These are phyloP conservation scores for Gallinago undulata DNA, from an alignment of 2,113 vertebrate genomes.

Conservation along the genomic window DNA sequence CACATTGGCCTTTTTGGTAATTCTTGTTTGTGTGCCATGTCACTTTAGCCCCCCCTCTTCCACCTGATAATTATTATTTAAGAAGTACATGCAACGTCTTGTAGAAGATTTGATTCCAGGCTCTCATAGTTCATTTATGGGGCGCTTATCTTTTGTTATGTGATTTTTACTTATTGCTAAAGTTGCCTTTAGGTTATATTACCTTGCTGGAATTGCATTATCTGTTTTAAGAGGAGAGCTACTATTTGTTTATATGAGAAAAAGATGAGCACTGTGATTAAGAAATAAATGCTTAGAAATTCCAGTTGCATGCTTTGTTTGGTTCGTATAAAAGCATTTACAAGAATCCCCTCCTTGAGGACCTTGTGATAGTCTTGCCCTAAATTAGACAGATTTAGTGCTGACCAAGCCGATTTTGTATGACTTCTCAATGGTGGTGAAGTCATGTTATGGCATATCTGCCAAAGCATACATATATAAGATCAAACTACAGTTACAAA, in stretches of 20 bases:
- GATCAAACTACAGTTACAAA: neutral
- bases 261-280: neutral
- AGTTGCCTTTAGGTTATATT: neutral
- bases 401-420: neutral
- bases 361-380: neutral
- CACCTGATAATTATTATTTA: neutral
- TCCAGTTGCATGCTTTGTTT: neutral
- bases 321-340: neutral
- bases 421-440: neutral
- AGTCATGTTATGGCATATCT: neutral
- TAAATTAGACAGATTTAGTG: neutral
- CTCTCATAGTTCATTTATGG: rapidly evolving
- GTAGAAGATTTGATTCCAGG: neutral
- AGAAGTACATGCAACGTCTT: neutral
- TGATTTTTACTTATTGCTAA: neutral
- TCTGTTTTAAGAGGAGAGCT: neutral
- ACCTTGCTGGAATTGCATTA: neutral
- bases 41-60: neutral
- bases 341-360: neutral
- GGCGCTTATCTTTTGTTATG: neutral
- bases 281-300: neutral
- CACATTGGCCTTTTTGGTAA: neutral
- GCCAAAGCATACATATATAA: neutral
- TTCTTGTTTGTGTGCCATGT: neutral
- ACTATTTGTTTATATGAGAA: neutral